phyloP scores from a whole-genome alignment of 2,113 vertebrate genomes.

The Salvelinus sp. region DNA sequence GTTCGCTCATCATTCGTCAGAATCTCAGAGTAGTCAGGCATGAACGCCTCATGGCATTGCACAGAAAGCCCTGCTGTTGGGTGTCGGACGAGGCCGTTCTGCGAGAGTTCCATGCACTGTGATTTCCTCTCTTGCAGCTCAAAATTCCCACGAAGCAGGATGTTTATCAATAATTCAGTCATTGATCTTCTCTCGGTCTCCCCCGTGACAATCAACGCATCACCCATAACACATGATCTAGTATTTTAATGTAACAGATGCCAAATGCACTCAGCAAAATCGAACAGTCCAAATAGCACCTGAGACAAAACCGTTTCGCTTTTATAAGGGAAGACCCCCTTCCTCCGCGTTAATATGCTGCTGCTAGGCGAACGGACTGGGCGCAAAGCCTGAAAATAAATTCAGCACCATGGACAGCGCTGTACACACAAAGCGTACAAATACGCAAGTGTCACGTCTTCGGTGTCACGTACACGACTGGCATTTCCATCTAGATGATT shows the following conservation, averaged over 20 bases:
- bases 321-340: no score
- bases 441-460: not conserved
- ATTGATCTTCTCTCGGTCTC: constrained; percentile 13
- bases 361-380: not conserved
- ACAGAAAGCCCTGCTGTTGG: not conserved
- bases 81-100: not conserved
- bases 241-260: constrained; percentile 17
- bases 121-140: constrained; percentile 3
- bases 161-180: constrained; percentile 31
- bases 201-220: constrained; percentile 1
- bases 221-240: constrained; percentile 17
- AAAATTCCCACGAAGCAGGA: constrained; percentile 10
- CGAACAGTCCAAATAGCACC: not conserved
- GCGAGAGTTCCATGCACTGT: not conserved
- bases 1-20: no score
- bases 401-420: constrained; percentile 64
- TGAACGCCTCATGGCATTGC: not conserved
- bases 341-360: no score
- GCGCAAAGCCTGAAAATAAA: not conserved
- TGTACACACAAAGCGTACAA: constrained; percentile 4
- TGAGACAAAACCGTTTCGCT: not conserved
- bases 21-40: not conserved
- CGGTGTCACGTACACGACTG: not conserved
- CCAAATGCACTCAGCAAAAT: constrained; percentile 1
- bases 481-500: not conserved